Conservation (phyloP, 1,140 invertebrate genomes). For the Trachymyrmex cornetzi region DNA sequence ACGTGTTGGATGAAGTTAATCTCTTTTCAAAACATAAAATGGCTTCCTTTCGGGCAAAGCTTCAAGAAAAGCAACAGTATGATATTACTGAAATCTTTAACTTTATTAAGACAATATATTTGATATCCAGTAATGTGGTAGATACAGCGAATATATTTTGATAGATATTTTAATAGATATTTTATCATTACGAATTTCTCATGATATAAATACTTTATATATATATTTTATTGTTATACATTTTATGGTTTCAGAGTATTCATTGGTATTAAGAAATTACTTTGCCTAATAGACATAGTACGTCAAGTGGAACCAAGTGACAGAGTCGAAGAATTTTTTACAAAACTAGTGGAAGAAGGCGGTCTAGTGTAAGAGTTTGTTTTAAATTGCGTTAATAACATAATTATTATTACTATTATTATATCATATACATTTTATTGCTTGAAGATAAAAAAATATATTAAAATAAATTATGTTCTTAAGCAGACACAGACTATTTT, state of each 20-base stretch:
- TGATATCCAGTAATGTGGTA: neutral
- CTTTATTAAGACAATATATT: neutral
- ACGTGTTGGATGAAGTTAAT: constrained; percentile 95
- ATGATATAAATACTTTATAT: neutral
- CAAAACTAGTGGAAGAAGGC: constrained; percentile 96
- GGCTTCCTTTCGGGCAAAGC: constrained; percentile 91
- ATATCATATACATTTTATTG: too few species aligned
- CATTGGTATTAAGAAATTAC: constrained; percentile 97
- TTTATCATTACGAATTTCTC: neutral
- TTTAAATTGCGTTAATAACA: neutral
- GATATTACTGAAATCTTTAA: constrained; percentile 16
- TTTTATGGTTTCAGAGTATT: constrained; percentile 91
- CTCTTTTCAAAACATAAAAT: constrained; percentile 94
- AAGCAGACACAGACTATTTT: too few species aligned
- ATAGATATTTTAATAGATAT: neutral
- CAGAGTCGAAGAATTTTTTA: constrained; percentile 95
- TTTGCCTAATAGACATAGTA: constrained; percentile 96
- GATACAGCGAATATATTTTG: neutral
- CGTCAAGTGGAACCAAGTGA: constrained; percentile 94
- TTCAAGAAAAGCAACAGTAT: constrained; percentile 91
- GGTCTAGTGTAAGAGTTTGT: constrained; percentile 88
- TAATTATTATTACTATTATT: too few species aligned
- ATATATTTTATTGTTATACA: neutral
- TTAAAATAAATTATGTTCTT: too few species aligned
- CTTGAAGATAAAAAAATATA: too few species aligned